phyloP scores from a whole-genome alignment of 2,797 vertebrate genomes.

The Falco rusticolus region DNA sequence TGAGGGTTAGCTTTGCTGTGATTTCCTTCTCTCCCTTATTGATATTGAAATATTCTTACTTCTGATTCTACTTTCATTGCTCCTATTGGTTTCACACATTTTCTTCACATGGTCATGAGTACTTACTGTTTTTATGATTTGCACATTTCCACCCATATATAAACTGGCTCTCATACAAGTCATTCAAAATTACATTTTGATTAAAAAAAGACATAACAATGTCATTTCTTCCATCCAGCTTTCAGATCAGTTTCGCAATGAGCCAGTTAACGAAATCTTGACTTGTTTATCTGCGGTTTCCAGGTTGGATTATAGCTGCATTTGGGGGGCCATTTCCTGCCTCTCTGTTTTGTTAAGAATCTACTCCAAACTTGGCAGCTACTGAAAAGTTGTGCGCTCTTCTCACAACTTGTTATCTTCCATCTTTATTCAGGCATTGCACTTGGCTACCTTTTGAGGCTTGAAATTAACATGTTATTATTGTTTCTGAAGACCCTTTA shows the following conservation, averaged over 20 bases:
- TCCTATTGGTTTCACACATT: constrained; percentile 29
- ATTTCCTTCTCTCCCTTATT: not conserved
- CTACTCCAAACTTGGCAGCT: constrained; percentile 28
- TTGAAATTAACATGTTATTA: constrained; percentile 56
- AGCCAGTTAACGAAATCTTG: not conserved
- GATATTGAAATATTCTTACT: not conserved
- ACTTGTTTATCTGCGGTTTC: constrained; percentile 10
- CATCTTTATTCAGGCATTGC: constrained; percentile 7
- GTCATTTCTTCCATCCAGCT: not conserved
- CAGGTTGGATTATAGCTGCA: not conserved
- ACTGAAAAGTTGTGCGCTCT: not conserved
- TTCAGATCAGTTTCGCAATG: not conserved
- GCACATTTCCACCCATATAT: constrained; percentile 4
- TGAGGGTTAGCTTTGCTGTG: not conserved
- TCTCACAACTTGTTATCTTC: constrained; percentile 50
- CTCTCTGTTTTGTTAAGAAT: constrained; percentile 5
- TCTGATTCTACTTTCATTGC: constrained; percentile 10
- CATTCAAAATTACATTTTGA: not conserved
- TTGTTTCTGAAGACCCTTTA: constrained; percentile 60
- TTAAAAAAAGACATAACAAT: not conserved
- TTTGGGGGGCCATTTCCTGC: constrained; percentile 26
- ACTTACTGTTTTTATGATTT: not conserved
- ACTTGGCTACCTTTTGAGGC: constrained; percentile 39
- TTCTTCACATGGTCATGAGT: not conserved
- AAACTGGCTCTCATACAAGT: not conserved